Evolutionary conservation across 1,140 invertebrate species (phyloP), one percentile per base, ranked within the genome.

Genomic region (Ectropis grisescens): DNA sequence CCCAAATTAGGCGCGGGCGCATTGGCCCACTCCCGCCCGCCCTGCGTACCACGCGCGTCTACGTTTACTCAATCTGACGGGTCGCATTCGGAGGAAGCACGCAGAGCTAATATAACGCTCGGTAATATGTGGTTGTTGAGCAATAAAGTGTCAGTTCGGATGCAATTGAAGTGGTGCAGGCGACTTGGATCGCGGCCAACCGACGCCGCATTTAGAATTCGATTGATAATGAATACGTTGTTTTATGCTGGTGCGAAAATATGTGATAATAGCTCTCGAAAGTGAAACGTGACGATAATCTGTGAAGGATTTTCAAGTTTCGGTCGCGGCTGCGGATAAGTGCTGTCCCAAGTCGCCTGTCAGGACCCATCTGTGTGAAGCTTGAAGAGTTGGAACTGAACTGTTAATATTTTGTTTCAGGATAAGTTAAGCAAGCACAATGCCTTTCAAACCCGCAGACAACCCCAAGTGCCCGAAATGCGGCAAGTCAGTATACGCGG

Each of bases 401-500:
- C 11, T 37, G 39, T 29, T 41, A 29, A 49, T 60, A 36, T 62
- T 68, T 54, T 66, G 50, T 85, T 85, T 24, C 81, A 88, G 86
- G 84, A 84, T 79, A 82, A 82, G 68, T 82, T 83, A 83, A 75
- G 65, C 68, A 83, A 80, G 83, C 84, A 93, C 89, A 85, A 97
- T 97, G 95, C 97, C 96, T 88, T 98, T 97, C 92, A 96, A 96
- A 87, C 92, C 96, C 70, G 89, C 91, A 59, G 95, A 97, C 76
- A 92, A 95, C 83, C 91, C 94, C 52, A 98, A 98, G 85, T 99
- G 98, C 89, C 97, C 97, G 45, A 97, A 97, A 84, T 99, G 98
- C 88, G 90, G 91, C 71, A 98, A 98, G 86, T 94, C 96, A 39
- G 98, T 99, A 26, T 99, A 99, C 82, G 96, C 97, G 50, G 98